Conservation (phyloP, 2,888 invertebrate species). For the Hyposoter didymator region DNA sequence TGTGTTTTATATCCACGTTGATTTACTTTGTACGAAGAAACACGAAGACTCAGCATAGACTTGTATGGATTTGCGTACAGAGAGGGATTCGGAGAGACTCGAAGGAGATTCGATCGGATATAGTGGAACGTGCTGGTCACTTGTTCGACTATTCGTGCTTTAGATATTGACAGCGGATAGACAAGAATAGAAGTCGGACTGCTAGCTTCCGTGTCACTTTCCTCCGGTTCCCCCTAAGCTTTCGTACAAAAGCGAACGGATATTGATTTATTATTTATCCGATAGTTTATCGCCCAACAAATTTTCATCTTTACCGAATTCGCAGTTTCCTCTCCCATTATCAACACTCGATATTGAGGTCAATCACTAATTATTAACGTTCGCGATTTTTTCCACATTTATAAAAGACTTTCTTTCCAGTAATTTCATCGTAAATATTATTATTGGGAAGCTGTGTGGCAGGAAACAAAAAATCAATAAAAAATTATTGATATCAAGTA, state of each 20-base stretch:
- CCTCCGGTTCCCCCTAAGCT: not conserved
- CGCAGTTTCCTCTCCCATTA: not conserved
- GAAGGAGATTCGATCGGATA: constrained; percentile 33
- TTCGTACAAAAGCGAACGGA: not conserved
- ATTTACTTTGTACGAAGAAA: not conserved
- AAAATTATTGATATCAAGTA: not conserved
- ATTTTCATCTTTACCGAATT: not conserved
- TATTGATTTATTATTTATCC: not conserved
- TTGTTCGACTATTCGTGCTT: constrained; percentile 80
- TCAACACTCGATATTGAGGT: not conserved
- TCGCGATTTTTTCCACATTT: not conserved
- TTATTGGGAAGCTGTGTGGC: not conserved
- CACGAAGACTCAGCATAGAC: not conserved
- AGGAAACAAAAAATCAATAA: not conserved
- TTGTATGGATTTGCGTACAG: not conserved
- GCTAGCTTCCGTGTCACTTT: not conserved
- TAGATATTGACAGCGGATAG: constrained; percentile 77
- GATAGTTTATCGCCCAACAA: not conserved
- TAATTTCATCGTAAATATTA: not conserved
- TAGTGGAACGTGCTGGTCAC: constrained; percentile 82
- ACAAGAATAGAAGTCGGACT: constrained; percentile 70
- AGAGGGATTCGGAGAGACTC: not conserved
- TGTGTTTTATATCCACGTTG: not conserved
- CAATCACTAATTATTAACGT: not conserved
- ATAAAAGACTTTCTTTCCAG: not conserved